Evolutionary conservation across 2,113 vertebrate species (phyloP).

Genomic region (Siniperca chuatsi): DNA sequence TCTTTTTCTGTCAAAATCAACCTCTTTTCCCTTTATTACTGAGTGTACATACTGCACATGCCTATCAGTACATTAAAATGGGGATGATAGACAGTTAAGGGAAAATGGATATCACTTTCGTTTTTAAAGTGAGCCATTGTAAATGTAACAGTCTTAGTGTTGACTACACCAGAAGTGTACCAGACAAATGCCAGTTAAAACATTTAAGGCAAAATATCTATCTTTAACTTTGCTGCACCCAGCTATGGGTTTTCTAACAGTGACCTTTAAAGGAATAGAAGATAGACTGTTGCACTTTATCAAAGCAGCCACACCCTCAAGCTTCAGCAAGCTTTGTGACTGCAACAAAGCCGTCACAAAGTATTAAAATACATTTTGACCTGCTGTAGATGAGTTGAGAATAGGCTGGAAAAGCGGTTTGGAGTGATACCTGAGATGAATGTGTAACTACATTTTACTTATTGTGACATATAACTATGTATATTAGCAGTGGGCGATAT

Average conservation of each 20-base stretch:
- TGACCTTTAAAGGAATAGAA: constrained; percentile 28
- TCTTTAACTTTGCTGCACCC: constrained; percentile 12
- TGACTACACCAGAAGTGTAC: background rate
- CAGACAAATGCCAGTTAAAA: constrained; percentile 13
- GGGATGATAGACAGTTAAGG: background rate
- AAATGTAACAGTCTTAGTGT: background rate
- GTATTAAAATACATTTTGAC: background rate
- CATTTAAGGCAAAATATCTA: background rate
- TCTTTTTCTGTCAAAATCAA: background rate
- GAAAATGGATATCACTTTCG: background rate
- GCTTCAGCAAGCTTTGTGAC: background rate
- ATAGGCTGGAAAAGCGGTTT: background rate
- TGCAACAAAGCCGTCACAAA: background rate
- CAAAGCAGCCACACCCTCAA: background rate
- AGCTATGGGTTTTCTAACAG: constrained; percentile 1
- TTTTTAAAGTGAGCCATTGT: background rate
- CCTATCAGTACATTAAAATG: background rate
- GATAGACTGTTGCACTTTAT: background rate
- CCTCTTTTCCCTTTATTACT: background rate
- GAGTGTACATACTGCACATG: background rate
- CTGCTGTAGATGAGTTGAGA: background rate
- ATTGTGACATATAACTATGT: background rate
- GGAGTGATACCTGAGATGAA: background rate
- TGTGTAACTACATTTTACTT: background rate
- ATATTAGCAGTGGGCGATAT: background rate